Evolutionary conservation across 2,113 vertebrate genomes (phyloP).

Genomic region (Chauna torquata): DNA sequence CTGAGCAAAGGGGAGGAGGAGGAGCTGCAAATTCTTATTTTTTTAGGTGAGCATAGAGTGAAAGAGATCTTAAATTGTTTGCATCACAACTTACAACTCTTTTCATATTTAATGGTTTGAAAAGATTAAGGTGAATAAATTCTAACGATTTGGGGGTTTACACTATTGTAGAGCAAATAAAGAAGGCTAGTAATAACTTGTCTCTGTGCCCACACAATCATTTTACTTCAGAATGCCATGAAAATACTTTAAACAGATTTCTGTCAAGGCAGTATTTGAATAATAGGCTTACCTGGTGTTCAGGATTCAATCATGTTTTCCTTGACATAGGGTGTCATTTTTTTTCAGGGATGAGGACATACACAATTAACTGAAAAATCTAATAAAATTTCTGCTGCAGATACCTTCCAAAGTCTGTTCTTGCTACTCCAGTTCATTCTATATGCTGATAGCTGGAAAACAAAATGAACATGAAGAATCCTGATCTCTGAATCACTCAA

Average conservation of each 20-base stretch:
- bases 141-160: background rate
- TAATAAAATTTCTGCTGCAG: background rate
- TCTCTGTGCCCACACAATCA: background rate
- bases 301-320: slow-evolving; percentile 8
- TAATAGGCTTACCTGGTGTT: slow-evolving; percentile 19
- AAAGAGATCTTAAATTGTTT: slow-evolving; percentile 4
- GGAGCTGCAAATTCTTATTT: slow-evolving; percentile 9
- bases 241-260: slow-evolving; percentile 52
- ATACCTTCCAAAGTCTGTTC: background rate
- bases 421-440: background rate
- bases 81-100: slow-evolving; percentile 2
- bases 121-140: slow-evolving; percentile 33
- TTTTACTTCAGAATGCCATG: slow-evolving; percentile 21
- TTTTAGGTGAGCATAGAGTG: background rate
- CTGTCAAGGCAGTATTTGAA: background rate
- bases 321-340: background rate
- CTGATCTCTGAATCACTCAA: background rate
- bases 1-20: slow-evolving; percentile 31
- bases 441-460: background rate
- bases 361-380: slow-evolving; percentile 7
- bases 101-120: slow-evolving; percentile 8
- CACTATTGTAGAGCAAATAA: slow-evolving; percentile 27
- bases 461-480: background rate
- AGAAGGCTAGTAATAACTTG: slow-evolving; percentile 2
- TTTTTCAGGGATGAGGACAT: background rate